These are phyloP conservation scores for Drosophila nigromelanica DNA, from an alignment of 1,140 invertebrate genomes.

Conservation along the genomic window DNA sequence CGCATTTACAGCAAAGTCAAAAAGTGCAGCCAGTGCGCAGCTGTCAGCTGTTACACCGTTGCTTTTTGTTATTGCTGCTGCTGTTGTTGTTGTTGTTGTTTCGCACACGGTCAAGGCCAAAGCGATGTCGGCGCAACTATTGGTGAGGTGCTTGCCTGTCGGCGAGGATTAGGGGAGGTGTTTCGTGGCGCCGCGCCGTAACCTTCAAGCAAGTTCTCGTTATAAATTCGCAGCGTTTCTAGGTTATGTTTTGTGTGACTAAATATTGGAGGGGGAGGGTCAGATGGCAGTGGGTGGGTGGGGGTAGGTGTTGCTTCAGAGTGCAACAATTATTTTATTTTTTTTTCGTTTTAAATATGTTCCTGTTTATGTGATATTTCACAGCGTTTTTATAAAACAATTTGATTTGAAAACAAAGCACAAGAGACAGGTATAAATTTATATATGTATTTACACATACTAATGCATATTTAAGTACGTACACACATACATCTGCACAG, in stretches of 20 bases:
- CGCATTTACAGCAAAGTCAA: constrained; percentile 30
- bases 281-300: no score
- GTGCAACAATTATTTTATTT: constrained; percentile 33
- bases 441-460: constrained; percentile 11
- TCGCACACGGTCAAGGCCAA: constrained; percentile 74
- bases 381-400: constrained; percentile 1
- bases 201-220: constrained; percentile 64
- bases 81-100: constrained; percentile 41
- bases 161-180: constrained; percentile 23
- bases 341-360: constrained; percentile 4
- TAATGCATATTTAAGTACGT: constrained; percentile 17
- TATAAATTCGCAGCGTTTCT: constrained; percentile 43
- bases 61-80: constrained; percentile 25
- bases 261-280: background rate
- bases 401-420: constrained; percentile 27
- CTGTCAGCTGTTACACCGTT: constrained; percentile 76
- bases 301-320: constrained; percentile 12
- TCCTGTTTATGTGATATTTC: constrained; percentile 18
- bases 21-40: constrained; percentile 57
- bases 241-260: constrained; percentile 57
- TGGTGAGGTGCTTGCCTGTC: constrained; percentile 16
- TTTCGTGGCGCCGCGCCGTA: constrained; percentile 49
- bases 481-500: constrained; percentile 13
- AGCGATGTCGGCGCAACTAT: constrained; percentile 31
- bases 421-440: constrained; percentile 17